These are phyloP conservation scores for Pheosia gnoma DNA, from an alignment of 2,888 invertebrate genomes.

Conservation along the genomic window DNA sequence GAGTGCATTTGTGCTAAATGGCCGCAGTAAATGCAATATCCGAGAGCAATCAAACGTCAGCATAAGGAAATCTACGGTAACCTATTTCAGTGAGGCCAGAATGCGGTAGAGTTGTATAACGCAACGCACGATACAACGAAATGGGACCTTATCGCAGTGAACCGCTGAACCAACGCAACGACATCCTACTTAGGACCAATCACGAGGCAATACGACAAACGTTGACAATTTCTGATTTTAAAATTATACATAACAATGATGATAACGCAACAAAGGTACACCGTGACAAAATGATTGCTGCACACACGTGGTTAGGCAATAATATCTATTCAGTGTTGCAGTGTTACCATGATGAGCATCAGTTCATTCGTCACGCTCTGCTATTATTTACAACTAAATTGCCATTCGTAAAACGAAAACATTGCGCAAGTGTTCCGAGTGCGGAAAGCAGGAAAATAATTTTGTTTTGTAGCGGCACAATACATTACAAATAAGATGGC, in stretches of 20 bases:
- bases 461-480: slow-evolving; percentile 5
- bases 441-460: slow-evolving; percentile 5
- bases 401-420: slow-evolving; percentile 37
- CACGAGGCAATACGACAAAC: slow-evolving; percentile 24
- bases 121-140: slow-evolving; percentile 17
- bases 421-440: slow-evolving; percentile 26
- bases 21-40: slow-evolving; percentile 30
- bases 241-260: slow-evolving; percentile 15
- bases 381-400: slow-evolving; percentile 39
- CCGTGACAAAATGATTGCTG: slow-evolving; percentile 39
- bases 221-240: slow-evolving; percentile 29
- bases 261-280: slow-evolving; percentile 25
- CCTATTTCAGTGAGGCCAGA: slow-evolving; percentile 34
- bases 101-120: slow-evolving; percentile 34
- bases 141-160: slow-evolving; percentile 39
- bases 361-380: slow-evolving; percentile 43
- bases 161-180: slow-evolving; percentile 37
- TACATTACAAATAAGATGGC: slow-evolving; percentile 2
- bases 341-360: slow-evolving; percentile 36
- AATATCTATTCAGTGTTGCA: slow-evolving; percentile 36
- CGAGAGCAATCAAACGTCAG: slow-evolving; percentile 30
- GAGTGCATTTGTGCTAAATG: slow-evolving; percentile 3
- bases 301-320: slow-evolving; percentile 43
- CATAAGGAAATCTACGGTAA: slow-evolving; percentile 37
- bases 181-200: slow-evolving; percentile 58